Conservation (phyloP, 2,888 invertebrate species). For the Rhopalosiphum nymphaeae region DNA sequence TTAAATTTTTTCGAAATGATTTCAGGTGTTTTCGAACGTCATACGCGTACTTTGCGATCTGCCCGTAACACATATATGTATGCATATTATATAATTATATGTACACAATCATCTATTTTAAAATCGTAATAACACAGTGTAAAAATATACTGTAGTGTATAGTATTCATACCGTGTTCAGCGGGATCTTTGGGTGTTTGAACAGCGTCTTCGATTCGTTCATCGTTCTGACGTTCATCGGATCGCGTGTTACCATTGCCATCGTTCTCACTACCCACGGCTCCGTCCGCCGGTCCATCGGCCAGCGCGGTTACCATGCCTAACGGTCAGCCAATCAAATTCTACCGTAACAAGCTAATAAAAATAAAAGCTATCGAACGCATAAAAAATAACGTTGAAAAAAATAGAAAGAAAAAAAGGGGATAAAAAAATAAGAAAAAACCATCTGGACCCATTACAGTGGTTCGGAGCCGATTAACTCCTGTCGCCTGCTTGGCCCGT, state of each 20-base stretch:
- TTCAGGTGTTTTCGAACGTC: neutral
- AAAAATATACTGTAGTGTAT: conserved; percentile 8
- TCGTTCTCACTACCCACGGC: conserved; percentile 41
- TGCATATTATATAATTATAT: neutral
- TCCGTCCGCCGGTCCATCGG: conserved; percentile 12
- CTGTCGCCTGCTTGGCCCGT: neutral
- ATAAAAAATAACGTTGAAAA: conserved; percentile 20
- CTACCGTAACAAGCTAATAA: conserved; percentile 64
- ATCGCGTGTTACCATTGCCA: conserved; percentile 34
- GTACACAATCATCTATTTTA: conserved; percentile 8
- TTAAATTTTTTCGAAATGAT: neutral
- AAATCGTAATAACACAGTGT: conserved; percentile 31
- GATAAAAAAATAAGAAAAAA: conserved; percentile 11
- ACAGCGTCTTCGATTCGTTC: conserved; percentile 35
- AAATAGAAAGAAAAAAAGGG: neutral
- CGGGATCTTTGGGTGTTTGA: conserved; percentile 9
- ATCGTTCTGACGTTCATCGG: conserved; percentile 26
- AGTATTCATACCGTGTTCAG: conserved; percentile 52
- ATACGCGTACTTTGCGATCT: neutral
- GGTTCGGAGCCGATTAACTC: neutral
- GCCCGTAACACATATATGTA: neutral
- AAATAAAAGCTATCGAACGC: conserved; percentile 64
- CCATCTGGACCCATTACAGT: conserved; percentile 9
- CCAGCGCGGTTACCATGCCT: conserved; percentile 61
- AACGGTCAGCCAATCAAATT: conserved; percentile 65